Evolutionary conservation across 2,888 invertebrate species (phyloP).

Genomic region (Empis stercorea): DNA sequence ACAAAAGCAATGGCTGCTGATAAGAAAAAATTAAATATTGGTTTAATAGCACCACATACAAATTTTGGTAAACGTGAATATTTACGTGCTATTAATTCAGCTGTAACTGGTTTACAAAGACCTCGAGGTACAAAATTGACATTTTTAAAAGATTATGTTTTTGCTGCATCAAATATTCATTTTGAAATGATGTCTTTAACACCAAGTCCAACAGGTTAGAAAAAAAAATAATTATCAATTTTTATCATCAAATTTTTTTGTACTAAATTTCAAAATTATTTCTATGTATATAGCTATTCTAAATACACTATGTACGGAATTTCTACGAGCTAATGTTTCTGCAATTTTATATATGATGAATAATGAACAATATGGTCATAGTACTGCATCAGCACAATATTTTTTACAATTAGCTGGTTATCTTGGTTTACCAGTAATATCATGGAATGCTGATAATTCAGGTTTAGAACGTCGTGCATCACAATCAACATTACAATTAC

Average conservation of each 20-base stretch:
- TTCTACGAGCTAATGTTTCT: slow-evolving; percentile 77
- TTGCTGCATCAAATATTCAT: slow-evolving; percentile 48
- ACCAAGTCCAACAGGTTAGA: slow-evolving; percentile 67
- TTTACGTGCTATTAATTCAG: slow-evolving; percentile 49
- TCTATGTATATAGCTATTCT: slow-evolving; percentile 56
- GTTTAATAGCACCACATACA: slow-evolving; percentile 36
- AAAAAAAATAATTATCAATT: too few species aligned
- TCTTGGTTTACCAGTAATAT: slow-evolving; percentile 86
- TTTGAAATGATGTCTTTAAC: slow-evolving; percentile 55
- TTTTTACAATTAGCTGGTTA: slow-evolving; percentile 87
- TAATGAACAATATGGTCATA: slow-evolving; percentile 84
- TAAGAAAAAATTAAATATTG: slow-evolving; percentile 30
- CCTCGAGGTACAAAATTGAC: slow-evolving; percentile 43
- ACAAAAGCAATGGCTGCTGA: too few species aligned
- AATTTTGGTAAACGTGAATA: slow-evolving; percentile 49
- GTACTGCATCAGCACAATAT: slow-evolving; percentile 88
- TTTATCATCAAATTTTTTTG: neutral
- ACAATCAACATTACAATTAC: slow-evolving; percentile 78
- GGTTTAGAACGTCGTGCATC: slow-evolving; percentile 69
- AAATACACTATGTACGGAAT: slow-evolving; percentile 77
- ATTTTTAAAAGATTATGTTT: slow-evolving; percentile 50
- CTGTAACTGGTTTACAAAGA: slow-evolving; percentile 45
- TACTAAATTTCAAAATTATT: neutral
- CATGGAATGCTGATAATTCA: slow-evolving; percentile 96
- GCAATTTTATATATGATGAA: slow-evolving; percentile 92